Evolutionary conservation across 2,888 invertebrate species (phyloP).

Genomic region (Eilema depressum): DNA sequence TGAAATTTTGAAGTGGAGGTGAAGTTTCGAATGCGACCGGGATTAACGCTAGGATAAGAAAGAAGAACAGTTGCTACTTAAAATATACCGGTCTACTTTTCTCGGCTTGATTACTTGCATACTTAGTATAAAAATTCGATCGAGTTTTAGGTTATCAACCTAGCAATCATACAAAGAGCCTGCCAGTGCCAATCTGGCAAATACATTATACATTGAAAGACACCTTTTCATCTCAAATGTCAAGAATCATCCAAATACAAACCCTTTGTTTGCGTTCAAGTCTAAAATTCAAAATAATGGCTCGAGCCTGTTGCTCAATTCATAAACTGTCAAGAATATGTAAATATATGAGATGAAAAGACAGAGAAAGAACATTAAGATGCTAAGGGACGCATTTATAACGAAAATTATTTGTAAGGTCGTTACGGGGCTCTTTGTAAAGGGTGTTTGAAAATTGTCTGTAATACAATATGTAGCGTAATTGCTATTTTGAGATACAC

Average conservation of each 20-base stretch:
- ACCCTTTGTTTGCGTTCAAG: slow-evolving; percentile 10
- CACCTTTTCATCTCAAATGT: neutral
- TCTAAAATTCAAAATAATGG: slow-evolving; percentile 9
- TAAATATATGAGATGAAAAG: slow-evolving; percentile 20
- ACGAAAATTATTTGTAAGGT: slow-evolving; percentile 21
- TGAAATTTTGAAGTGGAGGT: no score
- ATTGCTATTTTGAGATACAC: slow-evolving; percentile 3
- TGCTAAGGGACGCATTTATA: slow-evolving; percentile 13
- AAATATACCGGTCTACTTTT: no score
- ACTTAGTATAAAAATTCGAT: neutral
- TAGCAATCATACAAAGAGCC: neutral
- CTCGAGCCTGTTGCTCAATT: slow-evolving; percentile 16
- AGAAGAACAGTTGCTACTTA: no score
- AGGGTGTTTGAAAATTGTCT: slow-evolving; percentile 10
- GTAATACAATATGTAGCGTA: slow-evolving; percentile 10
- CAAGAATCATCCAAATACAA: neutral
- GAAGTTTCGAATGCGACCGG: no score
- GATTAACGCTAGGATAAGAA: no score
- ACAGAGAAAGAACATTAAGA: slow-evolving; percentile 19
- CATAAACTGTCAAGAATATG: slow-evolving; percentile 21
- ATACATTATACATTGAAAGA: neutral
- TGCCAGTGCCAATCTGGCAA: neutral
- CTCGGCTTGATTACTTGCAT: no score
- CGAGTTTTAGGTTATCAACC: neutral
- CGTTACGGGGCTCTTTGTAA: slow-evolving; percentile 16